phyloP scores from a whole-genome alignment of 2,888 invertebrate species.

The Ditylenchus weischeri region DNA sequence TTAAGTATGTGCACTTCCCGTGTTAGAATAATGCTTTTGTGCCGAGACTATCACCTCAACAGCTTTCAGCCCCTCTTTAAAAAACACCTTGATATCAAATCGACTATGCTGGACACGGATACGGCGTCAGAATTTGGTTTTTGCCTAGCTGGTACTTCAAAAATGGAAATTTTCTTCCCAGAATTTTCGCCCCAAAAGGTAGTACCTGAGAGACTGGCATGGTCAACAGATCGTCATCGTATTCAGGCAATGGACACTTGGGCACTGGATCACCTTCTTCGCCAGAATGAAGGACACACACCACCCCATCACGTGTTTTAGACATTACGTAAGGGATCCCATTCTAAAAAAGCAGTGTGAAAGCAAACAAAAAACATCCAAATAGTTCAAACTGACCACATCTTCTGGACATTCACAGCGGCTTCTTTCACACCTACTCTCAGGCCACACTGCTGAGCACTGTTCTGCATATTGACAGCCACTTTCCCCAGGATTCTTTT shows the following conservation, averaged over 20 bases:
- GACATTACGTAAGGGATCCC: slow-evolving; percentile 57
- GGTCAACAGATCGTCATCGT: slow-evolving; percentile 56
- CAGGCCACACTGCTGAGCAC: slow-evolving; percentile 57
- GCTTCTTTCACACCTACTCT: slow-evolving; percentile 54
- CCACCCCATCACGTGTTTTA: slow-evolving; percentile 55
- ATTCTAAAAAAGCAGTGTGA: slow-evolving; percentile 26
- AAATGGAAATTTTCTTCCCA: too few relatives aligned
- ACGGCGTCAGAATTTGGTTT: too few relatives aligned
- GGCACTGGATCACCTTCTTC: slow-evolving; percentile 56
- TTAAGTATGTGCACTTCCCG: too few relatives aligned
- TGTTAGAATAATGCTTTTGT: too few relatives aligned
- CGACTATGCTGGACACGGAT: too few relatives aligned
- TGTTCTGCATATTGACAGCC: slow-evolving; percentile 57
- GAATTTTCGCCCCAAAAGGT: too few relatives aligned
- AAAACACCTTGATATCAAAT: too few relatives aligned
- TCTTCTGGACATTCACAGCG: slow-evolving; percentile 58
- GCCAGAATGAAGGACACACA: slow-evolving; percentile 56
- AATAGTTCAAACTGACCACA: slow-evolving; percentile 19
- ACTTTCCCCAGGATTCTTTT: slow-evolving; percentile 57
- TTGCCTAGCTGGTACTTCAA: too few relatives aligned
- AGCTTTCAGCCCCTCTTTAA: too few relatives aligned
- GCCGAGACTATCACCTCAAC: too few relatives aligned
- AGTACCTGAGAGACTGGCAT: slow-evolving; percentile 54
- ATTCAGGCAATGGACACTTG: slow-evolving; percentile 49
- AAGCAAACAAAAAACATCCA: not conserved